Base-by-base conservation (phyloP, 2,797 vertebrate genomes). In the Macrochelys suwanniensis region DNA sequence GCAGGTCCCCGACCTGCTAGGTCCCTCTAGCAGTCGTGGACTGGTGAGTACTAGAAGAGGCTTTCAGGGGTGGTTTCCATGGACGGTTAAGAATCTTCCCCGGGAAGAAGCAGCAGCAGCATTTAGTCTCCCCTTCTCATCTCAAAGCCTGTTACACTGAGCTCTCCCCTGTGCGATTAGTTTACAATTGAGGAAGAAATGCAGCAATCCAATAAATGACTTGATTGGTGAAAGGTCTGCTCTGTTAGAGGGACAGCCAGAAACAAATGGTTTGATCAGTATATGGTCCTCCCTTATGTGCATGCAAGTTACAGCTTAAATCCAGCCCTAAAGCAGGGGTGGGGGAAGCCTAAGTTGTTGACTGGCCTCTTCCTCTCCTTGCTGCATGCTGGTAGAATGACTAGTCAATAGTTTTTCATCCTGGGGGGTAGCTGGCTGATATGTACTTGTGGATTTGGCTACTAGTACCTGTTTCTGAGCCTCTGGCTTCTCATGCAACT, bases 201-300 rank as follows among this genome's bases (percentile, higher is more conserved):
- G 16, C 33, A n/a, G 61, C 0, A n/a, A n/a, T 65, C 7, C 7
- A 17, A n/a, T 19, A 4, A 2, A 9, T 9, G 16, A n/a, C 33
- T 19, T 65, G 31, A 33, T 7, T 3, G 31, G 13, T 33, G 31
- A 31, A 16, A 16, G 61, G 61, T 61, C 59, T 33, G 7, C 15
- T 31, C 59, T 33, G 11, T 19, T 19, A n/a, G 15, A 8, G 61
- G 33, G 17, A 16, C 33, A n/a, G 33, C 31, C 61, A n/a, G 33
- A 8, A 16, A 16, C 15, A n/a, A 17, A n/a, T 4, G 61, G 16
- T 7, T 65, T n/a, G 61, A 11, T 68, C 3, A n/a, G 33, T n/a
- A 8, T 17, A n/a, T 8, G 19, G 33, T 17, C 17, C 65, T 68
- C 16, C 33, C 65, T 19, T 15, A 9, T 37, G 65, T 71, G 65